A percentile compares a stretch with the other conserved stretches of the same genome.
Conservation (phyloP, 2,888 invertebrate genomes). For the Phymatocera aterrima region DNA sequence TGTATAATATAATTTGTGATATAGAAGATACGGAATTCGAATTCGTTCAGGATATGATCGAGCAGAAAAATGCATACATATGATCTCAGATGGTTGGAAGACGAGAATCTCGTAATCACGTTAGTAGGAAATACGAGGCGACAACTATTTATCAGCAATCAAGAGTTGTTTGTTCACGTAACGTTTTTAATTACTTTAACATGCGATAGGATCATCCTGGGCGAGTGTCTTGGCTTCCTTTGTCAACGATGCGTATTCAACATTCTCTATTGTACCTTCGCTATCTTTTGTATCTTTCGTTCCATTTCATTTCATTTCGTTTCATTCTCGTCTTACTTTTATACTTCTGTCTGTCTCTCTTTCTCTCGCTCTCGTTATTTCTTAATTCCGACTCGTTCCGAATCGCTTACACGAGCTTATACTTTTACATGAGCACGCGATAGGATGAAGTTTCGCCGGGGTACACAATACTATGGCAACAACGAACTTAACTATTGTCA, state of each 20-base stretch:
- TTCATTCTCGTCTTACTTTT: not conserved
- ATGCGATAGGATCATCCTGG: conserved; percentile 11
- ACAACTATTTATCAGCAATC: conserved; percentile 27
- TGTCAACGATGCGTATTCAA: conserved; percentile 37
- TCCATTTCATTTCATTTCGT: conserved; percentile 9
- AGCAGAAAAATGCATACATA: not conserved
- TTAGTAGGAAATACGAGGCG: not conserved
- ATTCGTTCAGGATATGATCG: no score
- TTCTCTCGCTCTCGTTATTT: not conserved
- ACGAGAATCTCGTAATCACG: conserved; percentile 2
- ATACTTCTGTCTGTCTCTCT: not conserved
- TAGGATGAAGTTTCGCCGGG: no score
- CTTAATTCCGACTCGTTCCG: not conserved
- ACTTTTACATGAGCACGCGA: not conserved
- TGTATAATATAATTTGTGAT: no score
- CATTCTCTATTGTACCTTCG: conserved; percentile 22
- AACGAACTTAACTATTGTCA: not conserved
- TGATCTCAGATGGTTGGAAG: not conserved
- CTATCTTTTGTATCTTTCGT: conserved; percentile 37
- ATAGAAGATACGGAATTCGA: no score
- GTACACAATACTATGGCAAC: no score
- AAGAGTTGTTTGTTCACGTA: conserved; percentile 34
- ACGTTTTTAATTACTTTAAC: conserved; percentile 41
- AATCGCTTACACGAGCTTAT: not conserved
- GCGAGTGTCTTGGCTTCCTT: conserved; percentile 32